Percentiles rank a stretch among this genome's conserved stretches.
Conservation (phyloP, 2,797 vertebrate species). For the Buphagus erythrorhynchus region DNA sequence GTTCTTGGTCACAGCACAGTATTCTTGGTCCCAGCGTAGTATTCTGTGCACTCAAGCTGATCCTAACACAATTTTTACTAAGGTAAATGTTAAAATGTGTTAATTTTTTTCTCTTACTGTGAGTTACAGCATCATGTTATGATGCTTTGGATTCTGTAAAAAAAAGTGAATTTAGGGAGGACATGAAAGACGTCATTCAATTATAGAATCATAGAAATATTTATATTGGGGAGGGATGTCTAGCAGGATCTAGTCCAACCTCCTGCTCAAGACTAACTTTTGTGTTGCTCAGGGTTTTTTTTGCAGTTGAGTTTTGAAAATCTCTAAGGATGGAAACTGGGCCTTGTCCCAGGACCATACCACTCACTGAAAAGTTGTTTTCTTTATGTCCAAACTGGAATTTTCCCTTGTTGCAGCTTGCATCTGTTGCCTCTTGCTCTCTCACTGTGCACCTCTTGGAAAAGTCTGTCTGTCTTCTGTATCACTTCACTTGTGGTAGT, state of each 20-base stretch:
- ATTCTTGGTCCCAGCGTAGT: neutral
- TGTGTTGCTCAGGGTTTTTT: neutral
- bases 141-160: neutral
- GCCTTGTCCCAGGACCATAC: conserved; percentile 3
- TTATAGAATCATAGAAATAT: neutral
- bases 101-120: neutral
- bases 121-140: neutral
- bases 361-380: conserved; percentile 2
- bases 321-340: neutral
- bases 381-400: conserved; percentile 10
- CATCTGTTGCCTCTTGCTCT: neutral
- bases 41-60: neutral
- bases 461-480: neutral
- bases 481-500: neutral
- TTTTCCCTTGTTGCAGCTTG: conserved; percentile 19
- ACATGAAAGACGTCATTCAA: neutral
- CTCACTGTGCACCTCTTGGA: neutral
- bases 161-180: neutral
- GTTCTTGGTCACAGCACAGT: neutral
- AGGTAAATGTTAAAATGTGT: neutral
- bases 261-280: neutral
- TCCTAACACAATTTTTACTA: neutral
- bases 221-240: neutral
- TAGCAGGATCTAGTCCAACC: neutral
- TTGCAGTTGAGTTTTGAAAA: conserved; percentile 10